These are phyloP conservation scores for Dendronephthya gigantea DNA, from an alignment of 64 coral and sea anemone species.

Conservation along the genomic window DNA sequence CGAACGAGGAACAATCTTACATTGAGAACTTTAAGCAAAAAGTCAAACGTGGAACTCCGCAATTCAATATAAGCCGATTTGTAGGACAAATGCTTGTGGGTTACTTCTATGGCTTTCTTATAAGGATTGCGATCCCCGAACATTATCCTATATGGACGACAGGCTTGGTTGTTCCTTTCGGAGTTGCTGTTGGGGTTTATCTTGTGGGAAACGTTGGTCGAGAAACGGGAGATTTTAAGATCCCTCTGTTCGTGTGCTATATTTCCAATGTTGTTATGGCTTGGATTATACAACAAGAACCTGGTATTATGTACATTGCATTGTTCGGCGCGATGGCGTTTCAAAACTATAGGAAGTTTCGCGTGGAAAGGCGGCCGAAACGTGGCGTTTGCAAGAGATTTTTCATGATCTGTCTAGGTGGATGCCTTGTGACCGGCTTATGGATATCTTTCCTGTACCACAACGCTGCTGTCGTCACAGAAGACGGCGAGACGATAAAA, in stretches of 20 bases:
- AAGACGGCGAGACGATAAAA: constrained; percentile 96
- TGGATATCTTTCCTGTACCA: constrained; percentile 87
- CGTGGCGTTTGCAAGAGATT: constrained; percentile 57
- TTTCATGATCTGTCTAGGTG: constrained; percentile 51
- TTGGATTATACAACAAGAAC: constrained; percentile 57
- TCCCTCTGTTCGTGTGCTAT: constrained; percentile 54
- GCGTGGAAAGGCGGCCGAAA: constrained; percentile 6
- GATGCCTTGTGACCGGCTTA: constrained; percentile 43
- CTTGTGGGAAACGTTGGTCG: constrained; percentile 84
- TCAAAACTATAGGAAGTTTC: constrained; percentile 61
- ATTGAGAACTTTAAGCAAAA: constrained; percentile 58
- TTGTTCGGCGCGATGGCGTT: constrained; percentile 68
- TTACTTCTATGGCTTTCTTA: constrained; percentile 86
- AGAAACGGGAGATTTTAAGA: constrained; percentile 87
- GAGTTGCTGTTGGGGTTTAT: constrained; percentile 77
- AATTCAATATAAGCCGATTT: constrained; percentile 74
- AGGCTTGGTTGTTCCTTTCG: constrained; percentile 63
- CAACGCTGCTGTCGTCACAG: constrained; percentile 86
- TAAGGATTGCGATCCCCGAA: constrained; percentile 83
- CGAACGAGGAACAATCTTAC: constrained; percentile 50
- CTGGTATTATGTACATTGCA: constrained; percentile 80
- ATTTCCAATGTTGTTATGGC: constrained; percentile 51
- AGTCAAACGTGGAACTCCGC: constrained; percentile 49
- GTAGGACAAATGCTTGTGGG: constrained; percentile 93
- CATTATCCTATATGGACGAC: constrained; percentile 45